phyloP scores from a whole-genome alignment of 2,888 invertebrate genomes.

The Phalera bucephala region DNA sequence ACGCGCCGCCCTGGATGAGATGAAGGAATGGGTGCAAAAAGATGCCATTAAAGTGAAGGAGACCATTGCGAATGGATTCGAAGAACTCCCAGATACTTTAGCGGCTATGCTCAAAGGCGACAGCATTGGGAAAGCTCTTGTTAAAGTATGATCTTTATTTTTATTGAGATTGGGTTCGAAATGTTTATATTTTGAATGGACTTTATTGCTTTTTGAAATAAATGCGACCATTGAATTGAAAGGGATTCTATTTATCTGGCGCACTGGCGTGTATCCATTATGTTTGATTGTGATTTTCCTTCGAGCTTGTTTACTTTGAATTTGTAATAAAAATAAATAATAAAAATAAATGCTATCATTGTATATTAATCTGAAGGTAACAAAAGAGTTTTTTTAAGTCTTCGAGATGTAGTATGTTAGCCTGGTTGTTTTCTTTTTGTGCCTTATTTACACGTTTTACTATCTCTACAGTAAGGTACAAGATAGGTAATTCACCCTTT shows the following conservation, averaged over 20 bases:
- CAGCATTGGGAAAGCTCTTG: slow-evolving; percentile 40
- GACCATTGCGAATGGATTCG: slow-evolving; percentile 44
- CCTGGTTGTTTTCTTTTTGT: neutral
- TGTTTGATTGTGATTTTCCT: slow-evolving; percentile 6
- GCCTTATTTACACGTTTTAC: neutral
- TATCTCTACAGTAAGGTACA: too few species aligned
- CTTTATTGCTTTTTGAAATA: slow-evolving; percentile 5
- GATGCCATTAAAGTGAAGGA: slow-evolving; percentile 46
- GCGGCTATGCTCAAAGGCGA: slow-evolving; percentile 39
- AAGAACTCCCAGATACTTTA: slow-evolving; percentile 42
- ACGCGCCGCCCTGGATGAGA: slow-evolving; percentile 31
- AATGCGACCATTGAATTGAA: slow-evolving; percentile 5
- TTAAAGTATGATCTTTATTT: slow-evolving; percentile 40
- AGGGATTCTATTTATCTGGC: slow-evolving; percentile 17
- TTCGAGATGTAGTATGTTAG: too few species aligned
- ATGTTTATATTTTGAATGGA: neutral
- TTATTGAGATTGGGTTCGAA: slow-evolving; percentile 13
- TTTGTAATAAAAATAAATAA: too few species aligned
- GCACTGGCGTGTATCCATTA: slow-evolving; percentile 12
- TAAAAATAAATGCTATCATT: neutral
- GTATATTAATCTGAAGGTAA: neutral
- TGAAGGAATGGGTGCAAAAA: slow-evolving; percentile 41
- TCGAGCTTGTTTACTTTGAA: slow-evolving; percentile 5
- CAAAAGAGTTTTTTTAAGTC: neutral
- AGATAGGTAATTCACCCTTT: too few species aligned